Conservation (phyloP, 2,113 vertebrate species). For the Centrocercus urophasianus region DNA sequence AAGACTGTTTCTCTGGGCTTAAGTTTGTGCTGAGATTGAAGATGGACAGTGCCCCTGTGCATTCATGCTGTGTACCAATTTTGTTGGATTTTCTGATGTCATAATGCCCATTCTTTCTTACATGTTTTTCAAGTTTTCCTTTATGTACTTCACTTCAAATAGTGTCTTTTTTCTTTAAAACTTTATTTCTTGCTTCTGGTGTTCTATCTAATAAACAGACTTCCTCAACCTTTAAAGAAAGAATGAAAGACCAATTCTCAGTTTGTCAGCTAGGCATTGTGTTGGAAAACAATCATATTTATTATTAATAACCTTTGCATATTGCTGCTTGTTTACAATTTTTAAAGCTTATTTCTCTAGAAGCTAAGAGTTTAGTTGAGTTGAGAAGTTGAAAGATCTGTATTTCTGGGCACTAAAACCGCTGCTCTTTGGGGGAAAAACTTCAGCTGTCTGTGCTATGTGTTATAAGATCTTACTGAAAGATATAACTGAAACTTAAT, state of each 20-base stretch:
- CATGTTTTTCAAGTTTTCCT: neutral
- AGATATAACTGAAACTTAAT: neutral
- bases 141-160: neutral
- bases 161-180: neutral
- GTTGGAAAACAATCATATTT: neutral
- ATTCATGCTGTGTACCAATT: accelerated
- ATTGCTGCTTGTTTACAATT: neutral
- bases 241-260: neutral
- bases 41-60: neutral
- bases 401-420: neutral
- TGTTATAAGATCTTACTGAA: neutral
- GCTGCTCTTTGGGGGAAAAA: neutral
- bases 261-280: neutral
- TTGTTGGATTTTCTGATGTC: neutral
- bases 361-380: neutral
- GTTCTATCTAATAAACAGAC: neutral
- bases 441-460: neutral
- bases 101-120: neutral
- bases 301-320: neutral
- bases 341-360: neutral
- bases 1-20: neutral
- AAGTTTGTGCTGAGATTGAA: neutral
- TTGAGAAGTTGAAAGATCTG: neutral
- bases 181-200: neutral
- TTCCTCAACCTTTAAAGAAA: neutral